Base-by-base conservation (phyloP, 1,140 invertebrate genomes). In the Cylas formicarius region DNA sequence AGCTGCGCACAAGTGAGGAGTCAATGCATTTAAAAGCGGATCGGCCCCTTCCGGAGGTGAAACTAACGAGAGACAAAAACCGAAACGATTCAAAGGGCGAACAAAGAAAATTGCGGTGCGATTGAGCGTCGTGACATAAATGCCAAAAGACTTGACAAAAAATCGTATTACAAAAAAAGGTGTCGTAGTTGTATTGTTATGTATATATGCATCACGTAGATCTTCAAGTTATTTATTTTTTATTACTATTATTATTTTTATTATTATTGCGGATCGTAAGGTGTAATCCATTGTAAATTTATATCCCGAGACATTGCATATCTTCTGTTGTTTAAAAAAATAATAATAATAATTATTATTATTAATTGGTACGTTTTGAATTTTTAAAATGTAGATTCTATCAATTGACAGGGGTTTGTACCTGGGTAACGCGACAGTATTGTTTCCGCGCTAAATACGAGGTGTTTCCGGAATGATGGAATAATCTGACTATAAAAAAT, bases 171-270 rank as follows among this genome's bases (percentile, higher is more conserved):
- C 43, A 23, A 47, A 52, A 45, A 47, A 61, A 51, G 59, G 61
- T 64, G 61, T 65, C 61, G 59, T 63, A 63, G 55, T 53, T 65
- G 59, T 65, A 65, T 63, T 63, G 63, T 65, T 65, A 63, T 63
- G 61, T 65, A 65, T 53, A 63, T 63, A 44, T 33, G 21, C 9
- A 46, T 60, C 52, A 46, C 46, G 40, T 50, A 55, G 50, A 55
- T 48, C 43, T 52, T 56, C 47, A 52, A 56, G 49, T 63, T 62
- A 63, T 62, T 65, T 65, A 63, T 65, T 63, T 50, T 34, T 52
- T 48, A 39, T 48, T 44, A 27, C 34, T 9, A 42, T 47, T 32
- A 43, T 29, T 56, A 56, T 44, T 51, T 56, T 49, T 50, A 45
- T 36, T 47, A 51, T 57, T 53, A 18, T 50, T 53, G 53, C 53